Conservation (phyloP, 2,888 invertebrate species). For the Torymus auratus region DNA sequence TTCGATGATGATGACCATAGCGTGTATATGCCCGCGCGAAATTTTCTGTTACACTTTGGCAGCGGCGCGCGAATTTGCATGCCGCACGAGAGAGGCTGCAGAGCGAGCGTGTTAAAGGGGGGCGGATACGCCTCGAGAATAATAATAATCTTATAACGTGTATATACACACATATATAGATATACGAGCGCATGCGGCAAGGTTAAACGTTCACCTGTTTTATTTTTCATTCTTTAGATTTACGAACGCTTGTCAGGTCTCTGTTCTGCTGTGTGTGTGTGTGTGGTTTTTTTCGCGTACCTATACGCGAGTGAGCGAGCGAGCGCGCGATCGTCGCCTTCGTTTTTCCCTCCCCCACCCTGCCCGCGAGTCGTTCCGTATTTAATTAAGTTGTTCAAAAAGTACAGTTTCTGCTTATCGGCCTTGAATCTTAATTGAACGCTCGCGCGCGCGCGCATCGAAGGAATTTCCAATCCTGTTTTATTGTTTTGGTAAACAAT, state of each 20-base stretch:
- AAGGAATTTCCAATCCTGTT: constrained; percentile 46
- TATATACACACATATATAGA: neutral
- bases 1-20: neutral
- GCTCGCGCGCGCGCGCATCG: constrained; percentile 10
- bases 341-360: neutral
- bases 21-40: neutral
- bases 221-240: constrained; percentile 53
- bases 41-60: constrained; percentile 24
- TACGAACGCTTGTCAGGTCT: constrained; percentile 53
- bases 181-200: constrained; percentile 46
- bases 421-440: constrained; percentile 57
- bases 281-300: no score
- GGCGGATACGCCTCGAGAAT: constrained; percentile 51
- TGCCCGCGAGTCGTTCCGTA: constrained; percentile 34
- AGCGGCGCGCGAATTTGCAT: constrained; percentile 6
- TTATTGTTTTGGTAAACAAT: constrained; percentile 48
- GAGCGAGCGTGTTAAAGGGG: constrained; percentile 44
- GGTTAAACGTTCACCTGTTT: constrained; percentile 53
- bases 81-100: neutral
- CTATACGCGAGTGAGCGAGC: no score
- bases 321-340: neutral
- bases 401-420: constrained; percentile 53
- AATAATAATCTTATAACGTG: constrained; percentile 47
- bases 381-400: constrained; percentile 58
- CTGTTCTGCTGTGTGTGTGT: neutral